phyloP scores from a whole-genome alignment of 2,888 invertebrate species.

The Trissolcus japonicus region DNA sequence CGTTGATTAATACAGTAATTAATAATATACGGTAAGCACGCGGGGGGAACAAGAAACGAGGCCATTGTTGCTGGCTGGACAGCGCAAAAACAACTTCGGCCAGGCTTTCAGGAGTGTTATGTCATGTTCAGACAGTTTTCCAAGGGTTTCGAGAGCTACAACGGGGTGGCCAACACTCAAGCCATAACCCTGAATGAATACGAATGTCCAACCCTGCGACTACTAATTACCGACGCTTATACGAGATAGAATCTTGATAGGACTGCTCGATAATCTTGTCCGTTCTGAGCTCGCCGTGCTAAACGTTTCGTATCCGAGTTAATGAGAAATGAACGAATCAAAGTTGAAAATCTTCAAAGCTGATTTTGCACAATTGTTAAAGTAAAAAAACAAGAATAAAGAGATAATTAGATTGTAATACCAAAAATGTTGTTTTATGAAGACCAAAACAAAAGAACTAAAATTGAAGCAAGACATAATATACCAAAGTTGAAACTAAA shows the following conservation, averaged over 20 bases:
- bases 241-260: slow-evolving; percentile 62
- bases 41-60: slow-evolving; percentile 70
- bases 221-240: slow-evolving; percentile 69
- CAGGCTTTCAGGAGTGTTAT: slow-evolving; percentile 73
- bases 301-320: slow-evolving; percentile 69
- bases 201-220: slow-evolving; percentile 69
- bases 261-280: slow-evolving; percentile 59
- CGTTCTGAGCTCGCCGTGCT: slow-evolving; percentile 39
- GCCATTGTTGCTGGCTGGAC: slow-evolving; percentile 73
- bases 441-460: background rate
- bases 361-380: too few species aligned
- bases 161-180: slow-evolving; percentile 53
- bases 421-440: background rate
- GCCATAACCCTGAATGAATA: slow-evolving; percentile 70
- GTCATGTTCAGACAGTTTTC: slow-evolving; percentile 75
- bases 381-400: too few species aligned
- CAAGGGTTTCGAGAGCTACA: slow-evolving; percentile 63
- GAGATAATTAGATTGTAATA: background rate
- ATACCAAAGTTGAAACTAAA: slow-evolving; percentile 32
- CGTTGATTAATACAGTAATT: slow-evolving; percentile 76
- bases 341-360: too few species aligned
- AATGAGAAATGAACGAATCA: slow-evolving; percentile 63
- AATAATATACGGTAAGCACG: slow-evolving; percentile 72
- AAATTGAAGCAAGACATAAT: slow-evolving; percentile 30
- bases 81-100: slow-evolving; percentile 70